A percentile compares a stretch with the other conserved stretches of the same genome.
Conservation (phyloP, 2,888 invertebrate genomes). For the Lycaena phlaeas region DNA sequence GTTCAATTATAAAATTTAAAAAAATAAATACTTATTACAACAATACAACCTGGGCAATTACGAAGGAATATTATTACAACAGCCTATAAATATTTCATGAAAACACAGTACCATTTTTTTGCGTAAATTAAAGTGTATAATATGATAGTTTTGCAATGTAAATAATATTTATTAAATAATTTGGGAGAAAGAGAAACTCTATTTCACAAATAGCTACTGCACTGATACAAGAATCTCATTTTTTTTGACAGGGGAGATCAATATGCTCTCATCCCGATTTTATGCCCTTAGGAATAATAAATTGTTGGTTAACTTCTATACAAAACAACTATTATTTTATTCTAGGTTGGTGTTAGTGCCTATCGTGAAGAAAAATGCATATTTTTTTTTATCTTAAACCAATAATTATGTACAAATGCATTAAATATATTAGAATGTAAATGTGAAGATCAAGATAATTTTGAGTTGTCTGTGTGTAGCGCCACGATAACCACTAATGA, state of each 20-base stretch:
- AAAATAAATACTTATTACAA: neutral
- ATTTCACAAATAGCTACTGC: neutral
- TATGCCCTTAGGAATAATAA: slow-evolving; percentile 14
- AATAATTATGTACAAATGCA: neutral
- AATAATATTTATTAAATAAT: neutral
- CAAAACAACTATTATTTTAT: slow-evolving; percentile 4
- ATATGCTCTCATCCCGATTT: slow-evolving; percentile 1
- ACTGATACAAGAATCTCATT: neutral
- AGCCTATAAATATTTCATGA: neutral
- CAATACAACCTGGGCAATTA: neutral
- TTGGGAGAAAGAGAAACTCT: neutral
- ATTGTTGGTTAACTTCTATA: slow-evolving; percentile 15
- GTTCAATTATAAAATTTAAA: no score
- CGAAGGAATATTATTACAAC: neutral
- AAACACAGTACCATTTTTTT: neutral
- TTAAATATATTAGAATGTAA: neutral
- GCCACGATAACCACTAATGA: neutral
- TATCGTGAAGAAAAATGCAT: slow-evolving; percentile 1
- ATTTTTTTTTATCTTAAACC: neutral
- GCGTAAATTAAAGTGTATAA: neutral
- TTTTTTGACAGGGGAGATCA: neutral
- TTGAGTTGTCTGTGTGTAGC: no score
- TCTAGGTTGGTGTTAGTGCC: neutral
- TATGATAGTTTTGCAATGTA: neutral
- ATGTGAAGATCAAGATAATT: no score